Percentiles rank a stretch among this genome's conserved stretches.
These are phyloP conservation scores for Smittia aterrima DNA, from an alignment of 2,888 invertebrate species.

Conservation along the genomic window DNA sequence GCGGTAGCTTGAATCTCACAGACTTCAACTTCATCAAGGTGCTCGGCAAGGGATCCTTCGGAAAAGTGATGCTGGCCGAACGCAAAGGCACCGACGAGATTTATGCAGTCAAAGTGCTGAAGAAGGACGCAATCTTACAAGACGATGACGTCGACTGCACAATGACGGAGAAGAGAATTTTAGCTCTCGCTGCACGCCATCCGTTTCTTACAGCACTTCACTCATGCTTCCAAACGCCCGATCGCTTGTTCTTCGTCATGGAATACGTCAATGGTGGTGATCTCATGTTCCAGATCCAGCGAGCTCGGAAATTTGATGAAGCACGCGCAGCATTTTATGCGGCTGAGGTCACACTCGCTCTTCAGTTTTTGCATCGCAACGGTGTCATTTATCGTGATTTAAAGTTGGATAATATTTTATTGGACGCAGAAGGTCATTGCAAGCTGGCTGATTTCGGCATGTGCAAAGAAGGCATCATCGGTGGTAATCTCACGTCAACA, in stretches of 20 bases:
- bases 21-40: constrained; percentile 99
- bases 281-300: constrained; percentile 99
- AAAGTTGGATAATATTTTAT: constrained; percentile 95
- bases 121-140: constrained; percentile 97
- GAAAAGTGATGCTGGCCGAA: constrained; percentile 98
- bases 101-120: constrained; percentile 84
- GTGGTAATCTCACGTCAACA: constrained; percentile 87
- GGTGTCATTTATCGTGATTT: constrained; percentile 98
- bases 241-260: constrained; percentile 48
- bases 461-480: constrained; percentile 76
- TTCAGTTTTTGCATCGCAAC: constrained; percentile 94
- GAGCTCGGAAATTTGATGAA: constrained; percentile 97
- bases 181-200: constrained; percentile 95
- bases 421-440: constrained; percentile 94
- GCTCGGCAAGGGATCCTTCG: constrained; percentile 97
- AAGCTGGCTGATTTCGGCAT: constrained; percentile 95
- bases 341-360: constrained; percentile 95
- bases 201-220: constrained; percentile 96
- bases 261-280: constrained; percentile 92
- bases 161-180: constrained; percentile 96
- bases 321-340: constrained; percentile 91
- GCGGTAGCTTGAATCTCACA: constrained; percentile 67
- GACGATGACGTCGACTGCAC: constrained; percentile 99
- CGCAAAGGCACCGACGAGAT: constrained; percentile 88
- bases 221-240: constrained; percentile 94